Conservation (phyloP, 2,113 vertebrate species). For the Neodon shergylaensis region DNA sequence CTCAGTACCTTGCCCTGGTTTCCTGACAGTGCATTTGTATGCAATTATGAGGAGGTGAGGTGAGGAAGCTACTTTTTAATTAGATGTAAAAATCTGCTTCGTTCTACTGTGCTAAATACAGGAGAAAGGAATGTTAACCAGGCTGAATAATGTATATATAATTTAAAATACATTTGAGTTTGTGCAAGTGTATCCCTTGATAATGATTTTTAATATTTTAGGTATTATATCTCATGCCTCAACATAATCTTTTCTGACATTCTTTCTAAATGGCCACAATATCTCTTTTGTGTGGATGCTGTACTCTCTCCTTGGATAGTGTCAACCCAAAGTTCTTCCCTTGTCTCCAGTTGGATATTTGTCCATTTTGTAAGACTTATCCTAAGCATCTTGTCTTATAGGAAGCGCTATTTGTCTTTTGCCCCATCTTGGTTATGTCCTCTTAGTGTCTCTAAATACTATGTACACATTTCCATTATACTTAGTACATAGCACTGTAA, state of each 20-base stretch:
- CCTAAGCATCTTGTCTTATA: background rate
- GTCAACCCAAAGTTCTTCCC: background rate
- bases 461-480: background rate
- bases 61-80: background rate
- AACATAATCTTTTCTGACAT: background rate
- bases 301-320: background rate
- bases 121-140: background rate
- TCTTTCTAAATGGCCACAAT: background rate
- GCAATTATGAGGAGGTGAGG: background rate
- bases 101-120: background rate
- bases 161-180: background rate
- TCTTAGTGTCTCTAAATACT: background rate
- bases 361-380: background rate
- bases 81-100: background rate
- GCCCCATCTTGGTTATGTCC: background rate
- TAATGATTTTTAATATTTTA: background rate
- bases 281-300: background rate
- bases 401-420: background rate
- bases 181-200: background rate
- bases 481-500: background rate
- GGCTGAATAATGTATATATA: background rate
- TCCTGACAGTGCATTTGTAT: background rate
- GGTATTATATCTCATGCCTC: background rate
- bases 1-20: too few relatives aligned
- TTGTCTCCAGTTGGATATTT: background rate